Conservation (phyloP, 2,797 vertebrate species). For the Sebastes trivittatus region DNA sequence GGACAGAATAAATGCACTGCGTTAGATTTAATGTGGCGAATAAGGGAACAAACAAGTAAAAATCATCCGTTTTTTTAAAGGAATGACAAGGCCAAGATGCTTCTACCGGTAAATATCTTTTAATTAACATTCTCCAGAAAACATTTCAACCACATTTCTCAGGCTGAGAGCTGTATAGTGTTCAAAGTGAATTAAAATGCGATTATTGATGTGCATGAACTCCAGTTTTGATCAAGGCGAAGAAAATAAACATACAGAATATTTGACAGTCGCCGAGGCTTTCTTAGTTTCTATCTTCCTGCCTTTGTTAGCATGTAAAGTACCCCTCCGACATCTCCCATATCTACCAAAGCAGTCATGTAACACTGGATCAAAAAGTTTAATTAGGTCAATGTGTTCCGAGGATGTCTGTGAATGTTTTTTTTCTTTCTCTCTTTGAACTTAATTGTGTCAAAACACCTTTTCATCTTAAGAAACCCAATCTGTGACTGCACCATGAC, state of each 20-base stretch:
- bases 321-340: not conserved
- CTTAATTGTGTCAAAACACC: constrained; percentile 23
- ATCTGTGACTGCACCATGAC: not conserved
- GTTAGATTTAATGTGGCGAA: not conserved
- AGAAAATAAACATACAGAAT: not conserved
- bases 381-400: constrained; percentile 32
- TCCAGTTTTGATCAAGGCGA: constrained; percentile 1
- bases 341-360: not conserved
- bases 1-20: not conserved
- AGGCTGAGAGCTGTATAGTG: not conserved
- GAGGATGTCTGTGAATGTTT: not conserved
- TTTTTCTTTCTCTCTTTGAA: constrained; percentile 18
- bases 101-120: not conserved
- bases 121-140: constrained; percentile 21
- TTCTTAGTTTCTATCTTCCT: not conserved
- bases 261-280: not conserved
- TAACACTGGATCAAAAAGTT: constrained; percentile 7
- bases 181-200: constrained; percentile 24
- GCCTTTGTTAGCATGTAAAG: not conserved
- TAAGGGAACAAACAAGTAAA: not conserved
- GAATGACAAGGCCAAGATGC: not conserved
- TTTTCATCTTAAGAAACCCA: constrained; percentile 6
- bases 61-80: not conserved
- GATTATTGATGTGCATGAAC: constrained; percentile 1
- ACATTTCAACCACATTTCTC: constrained; percentile 3